Conservation (phyloP, 2,113 vertebrate genomes). For the Dicentrarchus labrax region DNA sequence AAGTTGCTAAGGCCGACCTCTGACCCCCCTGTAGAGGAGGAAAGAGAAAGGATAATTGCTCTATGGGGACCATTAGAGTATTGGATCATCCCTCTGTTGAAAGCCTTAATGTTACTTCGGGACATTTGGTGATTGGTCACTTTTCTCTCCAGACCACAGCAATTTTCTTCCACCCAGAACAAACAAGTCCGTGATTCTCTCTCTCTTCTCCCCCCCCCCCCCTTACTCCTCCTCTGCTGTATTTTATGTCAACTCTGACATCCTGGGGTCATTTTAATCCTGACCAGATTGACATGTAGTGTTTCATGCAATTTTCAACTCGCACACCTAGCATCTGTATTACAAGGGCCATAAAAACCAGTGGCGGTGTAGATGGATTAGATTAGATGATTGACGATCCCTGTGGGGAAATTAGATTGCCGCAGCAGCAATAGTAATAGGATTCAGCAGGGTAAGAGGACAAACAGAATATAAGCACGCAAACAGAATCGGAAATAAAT, state of each 20-base stretch:
- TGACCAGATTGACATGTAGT: conserved; percentile 48
- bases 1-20: background rate
- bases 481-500: conserved; percentile 55
- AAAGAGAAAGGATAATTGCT: conserved; percentile 51
- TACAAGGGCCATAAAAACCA: conserved; percentile 62
- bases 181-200: conserved; percentile 40
- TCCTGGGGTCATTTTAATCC: conserved; percentile 75
- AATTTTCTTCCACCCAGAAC: conserved; percentile 37
- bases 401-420: conserved; percentile 76
- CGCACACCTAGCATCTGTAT: conserved; percentile 64
- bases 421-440: conserved; percentile 58
- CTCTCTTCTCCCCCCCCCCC: background rate
- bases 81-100: conserved; percentile 45
- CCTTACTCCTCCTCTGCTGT: conserved; percentile 1
- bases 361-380: conserved; percentile 69
- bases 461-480: conserved; percentile 53
- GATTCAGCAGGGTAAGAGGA: conserved; percentile 61
- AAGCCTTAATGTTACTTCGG: conserved; percentile 27
- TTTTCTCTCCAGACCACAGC: conserved; percentile 40
- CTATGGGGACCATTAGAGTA: conserved; percentile 45
- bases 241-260: conserved; percentile 39
- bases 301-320: conserved; percentile 62
- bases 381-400: conserved; percentile 77
- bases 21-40: conserved; percentile 25
- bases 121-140: conserved; percentile 48